Evolutionary conservation across 2,888 invertebrate species (phyloP).

Genomic region (Drosophila subquinaria): DNA sequence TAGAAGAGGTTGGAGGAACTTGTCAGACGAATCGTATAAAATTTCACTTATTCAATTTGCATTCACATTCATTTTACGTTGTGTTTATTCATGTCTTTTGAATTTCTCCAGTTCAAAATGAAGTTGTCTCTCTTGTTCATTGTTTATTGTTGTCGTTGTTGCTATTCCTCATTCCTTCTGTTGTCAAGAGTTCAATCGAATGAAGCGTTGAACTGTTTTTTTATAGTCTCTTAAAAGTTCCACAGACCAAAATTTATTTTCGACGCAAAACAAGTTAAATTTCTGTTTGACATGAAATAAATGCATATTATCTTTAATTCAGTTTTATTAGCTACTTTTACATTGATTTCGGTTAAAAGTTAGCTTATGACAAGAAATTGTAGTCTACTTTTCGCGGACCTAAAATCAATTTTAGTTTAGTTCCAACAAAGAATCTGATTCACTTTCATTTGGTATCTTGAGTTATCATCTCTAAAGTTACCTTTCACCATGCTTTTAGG

Average conservation of each 20-base stretch:
- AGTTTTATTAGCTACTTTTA: background rate
- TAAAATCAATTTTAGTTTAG: background rate
- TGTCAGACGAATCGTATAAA: conserved; percentile 41
- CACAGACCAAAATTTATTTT: conserved; percentile 4
- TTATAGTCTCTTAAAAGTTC: conserved; percentile 50
- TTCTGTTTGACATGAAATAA: background rate
- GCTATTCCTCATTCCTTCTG: background rate
- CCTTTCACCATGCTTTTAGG: conserved; percentile 36
- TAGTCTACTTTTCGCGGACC: background rate
- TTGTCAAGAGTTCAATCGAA: conserved; percentile 47
- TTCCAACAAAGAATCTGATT: conserved; percentile 2
- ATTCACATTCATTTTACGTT: conserved; percentile 58
- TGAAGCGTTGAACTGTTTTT: conserved; percentile 61
- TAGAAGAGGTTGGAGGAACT: conserved; percentile 10
- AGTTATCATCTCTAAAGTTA: conserved; percentile 6
- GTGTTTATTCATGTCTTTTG: conserved; percentile 69
- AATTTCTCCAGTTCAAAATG: conserved; percentile 53
- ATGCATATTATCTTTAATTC: background rate
- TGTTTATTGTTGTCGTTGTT: conserved; percentile 16
- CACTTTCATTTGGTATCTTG: conserved; percentile 8
- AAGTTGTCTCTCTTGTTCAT: conserved; percentile 37
- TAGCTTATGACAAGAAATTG: background rate
- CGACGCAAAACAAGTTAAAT: conserved; percentile 1
- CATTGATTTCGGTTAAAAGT: background rate
- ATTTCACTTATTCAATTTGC: conserved; percentile 68